Percentiles rank a stretch among this genome's conserved stretches.
Conservation (phyloP, 2,113 vertebrate genomes). For the Labeo rohita region DNA sequence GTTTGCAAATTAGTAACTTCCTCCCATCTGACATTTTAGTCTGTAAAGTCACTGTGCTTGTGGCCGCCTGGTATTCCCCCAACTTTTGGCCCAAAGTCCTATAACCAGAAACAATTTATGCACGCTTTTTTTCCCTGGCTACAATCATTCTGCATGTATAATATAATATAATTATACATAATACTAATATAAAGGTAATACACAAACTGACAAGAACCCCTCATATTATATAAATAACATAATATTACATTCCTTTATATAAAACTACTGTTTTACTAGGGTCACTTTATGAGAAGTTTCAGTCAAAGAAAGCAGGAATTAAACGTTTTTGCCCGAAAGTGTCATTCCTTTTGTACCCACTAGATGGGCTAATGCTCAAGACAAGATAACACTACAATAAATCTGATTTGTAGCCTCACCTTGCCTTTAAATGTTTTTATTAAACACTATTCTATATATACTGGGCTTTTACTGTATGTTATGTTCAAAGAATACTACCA, state of each 20-base stretch:
- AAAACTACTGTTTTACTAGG: background rate
- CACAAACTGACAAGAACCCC: background rate
- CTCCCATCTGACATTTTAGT: conserved; percentile 31
- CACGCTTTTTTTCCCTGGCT: background rate
- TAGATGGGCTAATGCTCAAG: background rate
- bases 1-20: background rate
- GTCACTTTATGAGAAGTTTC: background rate
- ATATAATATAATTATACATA: too few species aligned
- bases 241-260: too few species aligned
- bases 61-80: background rate
- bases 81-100: background rate
- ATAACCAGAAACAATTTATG: background rate
- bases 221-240: background rate
- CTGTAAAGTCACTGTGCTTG: background rate
- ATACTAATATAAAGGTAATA: background rate
- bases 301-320: background rate
- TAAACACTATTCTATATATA: background rate
- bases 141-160: background rate
- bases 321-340: background rate
- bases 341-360: background rate
- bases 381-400: background rate
- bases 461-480: background rate
- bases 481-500: conserved; percentile 19
- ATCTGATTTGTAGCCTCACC: background rate
- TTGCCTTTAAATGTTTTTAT: background rate